Evolutionary conservation across 2,888 invertebrate genomes (phyloP).

Genomic region (Monoplex corrugatus): DNA sequence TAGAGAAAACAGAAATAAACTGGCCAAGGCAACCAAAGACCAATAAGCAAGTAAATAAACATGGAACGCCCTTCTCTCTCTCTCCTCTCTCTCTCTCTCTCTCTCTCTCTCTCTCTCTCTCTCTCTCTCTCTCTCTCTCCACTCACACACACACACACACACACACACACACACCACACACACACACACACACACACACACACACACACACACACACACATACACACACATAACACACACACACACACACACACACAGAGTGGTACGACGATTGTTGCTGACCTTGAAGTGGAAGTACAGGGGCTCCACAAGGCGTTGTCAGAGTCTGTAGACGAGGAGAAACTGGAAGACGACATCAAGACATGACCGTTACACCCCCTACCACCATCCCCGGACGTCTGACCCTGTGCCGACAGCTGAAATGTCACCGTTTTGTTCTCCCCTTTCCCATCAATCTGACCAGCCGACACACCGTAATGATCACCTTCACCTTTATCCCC

Average conservation of each 20-base stretch:
- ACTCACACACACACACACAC: neutral
- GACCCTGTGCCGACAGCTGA: constrained; percentile 6
- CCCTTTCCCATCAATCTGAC: neutral
- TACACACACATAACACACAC: neutral
- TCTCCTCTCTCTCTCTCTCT: no score
- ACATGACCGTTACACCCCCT: neutral
- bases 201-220: neutral
- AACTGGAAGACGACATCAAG: constrained; percentile 19
- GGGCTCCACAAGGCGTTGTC: neutral
- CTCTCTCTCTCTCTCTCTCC: no score
- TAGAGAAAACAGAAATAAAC: no score
- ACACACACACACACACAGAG: constrained; percentile 28
- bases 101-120: neutral
- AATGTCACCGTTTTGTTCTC: constrained; percentile 47
- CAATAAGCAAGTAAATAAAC: no score
- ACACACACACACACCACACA: neutral
- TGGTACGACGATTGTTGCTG: no score
- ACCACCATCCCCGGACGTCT: neutral
- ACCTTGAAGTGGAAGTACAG: neutral
- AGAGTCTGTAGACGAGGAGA: constrained; percentile 30
- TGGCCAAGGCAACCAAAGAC: no score
- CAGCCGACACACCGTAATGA: neutral
- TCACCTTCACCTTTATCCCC: neutral
- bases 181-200: constrained; percentile 27
- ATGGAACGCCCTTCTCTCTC: no score